Evolutionary conservation across 1,140 invertebrate genomes (phyloP), one percentile per base, ranked within the genome.

Genomic region (Myzus persicae): DNA sequence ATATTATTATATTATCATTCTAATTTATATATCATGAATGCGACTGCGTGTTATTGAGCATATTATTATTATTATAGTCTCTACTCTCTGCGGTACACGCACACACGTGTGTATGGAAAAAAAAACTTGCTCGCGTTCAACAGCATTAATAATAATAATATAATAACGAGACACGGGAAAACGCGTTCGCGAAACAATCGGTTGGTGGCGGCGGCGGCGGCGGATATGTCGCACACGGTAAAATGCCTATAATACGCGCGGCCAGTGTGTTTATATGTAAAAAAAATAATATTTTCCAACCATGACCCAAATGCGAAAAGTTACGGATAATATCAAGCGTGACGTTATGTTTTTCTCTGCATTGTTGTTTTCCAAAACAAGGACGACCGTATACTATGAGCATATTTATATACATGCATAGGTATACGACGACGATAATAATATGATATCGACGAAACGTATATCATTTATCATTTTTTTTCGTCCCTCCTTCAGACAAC

Each of bases 251-350:
- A 90, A 51, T 84, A 26, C 81, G 20, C 36, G 9, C 31, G 31
- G 81, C 24, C 24, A 18, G 40, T 11, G 9, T 14, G 26, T 11
- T 31, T 22, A 18, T 38, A n/a, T 26, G 42, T 7, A n/a, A 44
- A 85, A 90, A 67, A 54, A 92, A 26, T 51, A 46, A 40, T 93
- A 93, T 93, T 82, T 92, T 92, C 59, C 31, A 81, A 42, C 91
- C 91, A 93, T 93, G 91, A 93, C 91, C 91, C 20, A 54, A 93
- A 85, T 93, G 91, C 91, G 38, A 85, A 85, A 54, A 93, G 46
- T 84, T 93, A 93, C 91, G 91, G 91, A 93, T 85, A 93, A 85
- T 93, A 85, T 85, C 44, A 93, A 36, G 91, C 91, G 26, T 93
- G 81, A 92, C 90, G 90, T 92, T 93, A 48, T 85, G 44, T 93